Base-by-base conservation (phyloP, 1,140 invertebrate species). In the Aphelinus atriplicis region DNA sequence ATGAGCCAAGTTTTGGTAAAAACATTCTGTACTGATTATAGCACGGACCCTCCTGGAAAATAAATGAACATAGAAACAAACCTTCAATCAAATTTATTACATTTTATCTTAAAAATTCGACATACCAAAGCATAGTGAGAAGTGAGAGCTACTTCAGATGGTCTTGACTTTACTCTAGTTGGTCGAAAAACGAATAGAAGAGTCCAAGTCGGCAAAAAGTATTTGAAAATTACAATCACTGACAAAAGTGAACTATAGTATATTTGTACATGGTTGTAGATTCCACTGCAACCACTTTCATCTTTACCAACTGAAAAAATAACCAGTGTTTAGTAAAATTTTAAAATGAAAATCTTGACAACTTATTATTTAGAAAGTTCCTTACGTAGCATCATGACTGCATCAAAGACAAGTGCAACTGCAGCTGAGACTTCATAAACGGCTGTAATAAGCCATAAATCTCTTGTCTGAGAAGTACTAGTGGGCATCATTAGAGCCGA, bases 151-250 rank as follows among this genome's bases (percentile, higher is more conserved):
- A 84, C 84, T 80, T 85, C 83, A 3, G 82, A 84, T n/a, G 79
- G 80, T 70, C 81, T 74, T 60, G 81, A 82, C 70, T 83, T 83
- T 3, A 82, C 81, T 75, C 82, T 77, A 51, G 67, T 79, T 45
- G 90, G 89, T 76, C 89, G 87, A 81, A 90, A 89, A 56, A 90
- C 85, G 77, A 85, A 86, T 68, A 90, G 80, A 81, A 90, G 84
- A 69, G 86, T 86, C 89, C 89, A 90, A 68, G 87, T 89, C 62
- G 90, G 90, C 62, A 89, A 74, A 45, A 89, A 83, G 72, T 88
- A 87, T 82, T 90, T 90, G 6, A 88, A 71, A 50, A 90, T 80
- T 80, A 87, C 87, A 65, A 90, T 85, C 10, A 84, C 73, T 46
- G 84, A 81, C 74, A 88, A 86, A 6, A 89, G 79, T 7, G 87